Base-by-base conservation (phyloP, 2,797 vertebrate species). In the Ceryle rudis region DNA sequence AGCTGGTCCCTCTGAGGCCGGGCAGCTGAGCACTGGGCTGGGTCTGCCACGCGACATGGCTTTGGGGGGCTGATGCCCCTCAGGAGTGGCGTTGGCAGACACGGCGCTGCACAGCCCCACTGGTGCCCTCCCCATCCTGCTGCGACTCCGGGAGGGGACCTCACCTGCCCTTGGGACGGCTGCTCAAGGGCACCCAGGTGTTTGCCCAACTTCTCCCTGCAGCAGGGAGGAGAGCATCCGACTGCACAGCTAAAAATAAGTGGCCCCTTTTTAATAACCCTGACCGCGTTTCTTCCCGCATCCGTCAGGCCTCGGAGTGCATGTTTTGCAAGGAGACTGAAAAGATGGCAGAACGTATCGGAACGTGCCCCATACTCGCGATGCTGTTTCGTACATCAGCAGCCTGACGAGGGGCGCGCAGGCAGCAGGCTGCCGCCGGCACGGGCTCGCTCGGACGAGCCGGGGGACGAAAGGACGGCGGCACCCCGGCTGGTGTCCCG, bases 171-270 rank as follows among this genome's bases (percentile, higher is more conserved):
- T 97, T 96, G 88, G 77, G 54, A 49, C 51, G 35, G 41, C 60
- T 29, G 81, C 86, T 94, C 90, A 97, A 97, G 96, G 95, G 62
- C 96, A 93, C 77, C 55, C 89, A 94, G 90, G 83, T 95, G 82
- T 91, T 93, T 74, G 35, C 58, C 41, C 57, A 83, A 65, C 61
- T 86, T 62, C 33, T 15, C 73, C 54, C 49, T 74, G 82, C 90
- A 55, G 85, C 5, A 49, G 44, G 20, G 44, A 88, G 41, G 31
- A 29, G 47, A 83, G 85, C 87, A 84, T 42, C 67, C 47, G 51
- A 19, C 65, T 20, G 77, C 41, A 51, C 60, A 51, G 58, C 93
- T 95, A 86, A 95, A 97, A 90, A 95, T 86, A 94, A 95, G 69
- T 31, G 91, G 12, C 69, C 87, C 90, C 87, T 93, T 95, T 94